Base-by-base conservation (phyloP, 2,797 vertebrate genomes). In the Margarornis squamiger region DNA sequence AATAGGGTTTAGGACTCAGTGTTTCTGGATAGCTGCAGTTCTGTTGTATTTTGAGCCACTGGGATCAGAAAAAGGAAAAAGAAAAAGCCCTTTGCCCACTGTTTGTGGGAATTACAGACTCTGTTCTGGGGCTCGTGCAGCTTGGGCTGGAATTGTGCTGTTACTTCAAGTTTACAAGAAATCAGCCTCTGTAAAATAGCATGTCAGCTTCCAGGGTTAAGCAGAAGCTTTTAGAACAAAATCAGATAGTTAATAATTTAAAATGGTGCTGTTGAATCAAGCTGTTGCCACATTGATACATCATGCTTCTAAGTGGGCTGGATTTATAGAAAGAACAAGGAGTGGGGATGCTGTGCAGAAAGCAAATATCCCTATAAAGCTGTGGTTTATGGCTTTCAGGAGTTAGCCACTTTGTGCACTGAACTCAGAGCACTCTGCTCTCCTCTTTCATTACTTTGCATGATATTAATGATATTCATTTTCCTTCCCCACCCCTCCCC, bases 401-500 rank as follows among this genome's bases (percentile, higher is more conserved):
- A 93, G 68, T 91, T 73, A 13, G 0, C 49, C 26, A 7, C 30
- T 79, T 46, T 10, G 10, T 45, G 36, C 39, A 4, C 58, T 10
- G 66, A 83, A 27, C 72, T 73, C 7, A 0, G 45, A 70, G 46
- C 30, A 2, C 45, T 74, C 73, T 61, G 55, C 58, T 88, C 63
- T 63, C 38, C 34, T 52, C 57, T 76, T 29, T 48, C 30, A 7
- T 78, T 81, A 73, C 51, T 93, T 96, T 79, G 39, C 49, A 22
- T n/a, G 7, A 21, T 76, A 62, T 38, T 73, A 81, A 76, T 38
- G n/a, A 27, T 70, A 80, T 52, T 86, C 27, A 59, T 93, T 92
- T 94, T 88, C 34, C 67, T 62, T 84, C 26, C 34, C 55, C 66
- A 59, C 39, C 76, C 85, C 86, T 94, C 55, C 55, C 63, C 32